Percentiles rank a stretch among this genome's conserved stretches.
Evolutionary conservation across 2,888 invertebrate genomes (phyloP).

Genomic region (Myopa testacea): DNA sequence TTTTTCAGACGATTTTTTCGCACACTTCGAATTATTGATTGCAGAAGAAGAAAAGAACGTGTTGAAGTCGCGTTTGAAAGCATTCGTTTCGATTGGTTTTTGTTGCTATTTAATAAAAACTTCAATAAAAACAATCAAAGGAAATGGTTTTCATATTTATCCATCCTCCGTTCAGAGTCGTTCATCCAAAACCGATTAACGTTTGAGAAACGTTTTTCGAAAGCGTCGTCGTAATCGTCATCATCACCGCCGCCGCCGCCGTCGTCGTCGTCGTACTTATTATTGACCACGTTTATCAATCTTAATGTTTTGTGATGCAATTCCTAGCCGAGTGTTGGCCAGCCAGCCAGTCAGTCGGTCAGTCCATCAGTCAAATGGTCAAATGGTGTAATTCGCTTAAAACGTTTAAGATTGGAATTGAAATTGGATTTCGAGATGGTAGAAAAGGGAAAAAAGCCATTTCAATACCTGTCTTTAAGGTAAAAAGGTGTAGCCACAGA

Average conservation of each 20-base stretch:
- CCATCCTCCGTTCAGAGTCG: not conserved
- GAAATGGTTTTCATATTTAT: conserved; percentile 8
- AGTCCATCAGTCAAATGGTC: not conserved
- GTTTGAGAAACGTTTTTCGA: conserved; percentile 1
- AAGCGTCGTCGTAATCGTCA: not conserved
- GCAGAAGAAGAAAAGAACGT: too few species aligned
- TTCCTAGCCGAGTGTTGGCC: conserved; percentile 6
- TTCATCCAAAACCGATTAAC: conserved; percentile 29
- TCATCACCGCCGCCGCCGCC: not conserved
- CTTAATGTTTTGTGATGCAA: not conserved
- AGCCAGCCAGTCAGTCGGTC: not conserved
- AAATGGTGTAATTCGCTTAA: conserved; percentile 22
- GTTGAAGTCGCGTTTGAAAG: too few species aligned
- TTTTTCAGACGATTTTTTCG: too few species aligned
- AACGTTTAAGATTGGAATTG: conserved; percentile 33
- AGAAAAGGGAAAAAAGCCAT: not conserved
- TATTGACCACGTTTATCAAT: conserved; percentile 31
- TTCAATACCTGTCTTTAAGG: not conserved
- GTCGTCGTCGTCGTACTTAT: conserved; percentile 18
- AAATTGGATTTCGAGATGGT: conserved; percentile 32
- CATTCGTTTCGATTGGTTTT: too few species aligned
- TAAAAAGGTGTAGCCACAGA: not conserved
- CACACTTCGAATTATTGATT: too few species aligned
- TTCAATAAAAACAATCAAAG: conserved; percentile 8
- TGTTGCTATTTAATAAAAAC: too few species aligned